A percentile compares a stretch with the other conserved stretches of the same genome.
These are phyloP conservation scores for Chiloscyllium punctatum DNA, from an alignment of 2,797 vertebrate species.

Conservation along the genomic window DNA sequence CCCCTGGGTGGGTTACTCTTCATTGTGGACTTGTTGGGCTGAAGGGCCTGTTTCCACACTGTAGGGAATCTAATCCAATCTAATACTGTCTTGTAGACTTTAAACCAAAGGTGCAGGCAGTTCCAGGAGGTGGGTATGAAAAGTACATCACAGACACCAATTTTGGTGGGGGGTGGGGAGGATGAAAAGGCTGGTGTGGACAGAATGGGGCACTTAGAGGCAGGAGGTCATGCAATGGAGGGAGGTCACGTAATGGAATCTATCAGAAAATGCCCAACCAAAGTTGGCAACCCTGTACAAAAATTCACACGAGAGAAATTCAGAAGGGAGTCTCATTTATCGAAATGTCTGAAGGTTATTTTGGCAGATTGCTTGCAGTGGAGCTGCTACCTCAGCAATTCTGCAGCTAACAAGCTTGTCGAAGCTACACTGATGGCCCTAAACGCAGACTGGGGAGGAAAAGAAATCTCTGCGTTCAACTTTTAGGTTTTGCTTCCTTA, in stretches of 20 bases:
- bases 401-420: not conserved
- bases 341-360: not conserved
- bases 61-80: too few relatives aligned
- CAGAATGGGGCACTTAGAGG: not conserved
- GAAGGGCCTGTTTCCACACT: too few relatives aligned
- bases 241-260: not conserved
- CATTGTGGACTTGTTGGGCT: too few relatives aligned
- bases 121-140: not conserved
- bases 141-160: not conserved
- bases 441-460: not conserved
- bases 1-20: too few relatives aligned
- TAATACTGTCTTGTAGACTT: not conserved
- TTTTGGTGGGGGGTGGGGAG: not conserved
- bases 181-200: not conserved
- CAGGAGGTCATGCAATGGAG: not conserved
- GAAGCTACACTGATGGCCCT: not conserved
- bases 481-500: not conserved
- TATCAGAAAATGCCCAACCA: not conserved
- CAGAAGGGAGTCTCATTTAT: not conserved
- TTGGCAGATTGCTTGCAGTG: not conserved
- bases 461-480: not conserved
- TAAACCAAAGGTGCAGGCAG: not conserved
- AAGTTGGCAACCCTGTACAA: not conserved
- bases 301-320: not conserved
- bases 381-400: not conserved